These are phyloP conservation scores for Motacilla tschutschensis DNA, from an alignment of 2,113 vertebrate genomes.

Conservation along the genomic window DNA sequence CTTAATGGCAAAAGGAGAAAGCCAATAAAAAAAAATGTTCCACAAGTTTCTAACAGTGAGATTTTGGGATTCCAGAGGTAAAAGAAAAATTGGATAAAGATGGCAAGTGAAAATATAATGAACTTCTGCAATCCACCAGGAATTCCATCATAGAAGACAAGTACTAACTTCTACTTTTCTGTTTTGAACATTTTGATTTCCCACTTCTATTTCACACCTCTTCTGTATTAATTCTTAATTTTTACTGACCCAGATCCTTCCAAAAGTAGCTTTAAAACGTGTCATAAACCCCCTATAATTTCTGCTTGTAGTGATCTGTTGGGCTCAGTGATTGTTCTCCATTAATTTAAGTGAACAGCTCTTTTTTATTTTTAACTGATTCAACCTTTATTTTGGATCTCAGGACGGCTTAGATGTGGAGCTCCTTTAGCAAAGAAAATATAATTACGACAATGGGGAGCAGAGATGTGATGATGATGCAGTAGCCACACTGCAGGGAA, in stretches of 20 bases:
- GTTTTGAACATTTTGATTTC: constrained; percentile 16
- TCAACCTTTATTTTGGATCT: not conserved
- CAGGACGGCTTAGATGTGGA: not conserved
- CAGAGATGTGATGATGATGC: not conserved
- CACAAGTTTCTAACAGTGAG: not conserved
- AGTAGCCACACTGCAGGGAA: not conserved
- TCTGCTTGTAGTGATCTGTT: not conserved
- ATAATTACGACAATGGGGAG: not conserved
- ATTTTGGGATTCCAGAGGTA: not conserved
- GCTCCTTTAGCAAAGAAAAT: not conserved
- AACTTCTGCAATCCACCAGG: not conserved
- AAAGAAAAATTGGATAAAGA: not conserved
- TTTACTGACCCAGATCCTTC: not conserved
- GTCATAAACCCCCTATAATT: not conserved
- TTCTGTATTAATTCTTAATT: not conserved
- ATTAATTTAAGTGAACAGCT: not conserved
- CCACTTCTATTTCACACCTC: not conserved
- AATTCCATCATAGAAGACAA: not conserved
- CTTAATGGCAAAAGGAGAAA: not conserved
- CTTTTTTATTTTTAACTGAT: not conserved
- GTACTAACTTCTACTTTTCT: not conserved
- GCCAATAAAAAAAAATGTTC: not conserved
- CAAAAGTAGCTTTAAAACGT: not conserved
- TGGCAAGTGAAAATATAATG: not conserved
- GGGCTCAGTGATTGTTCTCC: not conserved